Evolutionary conservation across 2,113 vertebrate genomes (phyloP).

Genomic region (Vanacampus margaritifer): DNA sequence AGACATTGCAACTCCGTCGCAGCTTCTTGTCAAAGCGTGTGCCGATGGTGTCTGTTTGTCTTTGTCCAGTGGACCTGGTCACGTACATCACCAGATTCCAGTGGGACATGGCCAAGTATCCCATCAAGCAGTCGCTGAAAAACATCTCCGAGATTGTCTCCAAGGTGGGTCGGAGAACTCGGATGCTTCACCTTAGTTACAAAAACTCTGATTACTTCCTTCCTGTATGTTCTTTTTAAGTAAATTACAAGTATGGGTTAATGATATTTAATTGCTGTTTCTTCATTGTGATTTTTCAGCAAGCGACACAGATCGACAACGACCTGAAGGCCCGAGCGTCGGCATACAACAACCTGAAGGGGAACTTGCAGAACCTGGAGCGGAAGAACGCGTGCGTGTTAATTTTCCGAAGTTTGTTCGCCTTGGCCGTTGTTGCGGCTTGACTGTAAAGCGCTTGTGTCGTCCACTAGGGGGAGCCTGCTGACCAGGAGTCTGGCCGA

Average conservation of each 20-base stretch:
- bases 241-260: no score
- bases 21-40: not conserved
- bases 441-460: not conserved
- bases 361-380: constrained; percentile 97
- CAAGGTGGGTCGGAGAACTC: constrained; percentile 76
- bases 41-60: not conserved
- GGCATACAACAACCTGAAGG: constrained; percentile 98
- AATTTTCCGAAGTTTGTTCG: not conserved
- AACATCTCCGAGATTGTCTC: constrained; percentile 98
- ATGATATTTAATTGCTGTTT: no score
- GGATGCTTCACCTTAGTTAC: no score
- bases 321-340: constrained; percentile 96
- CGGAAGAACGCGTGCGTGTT: constrained; percentile 95
- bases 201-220: no score
- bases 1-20: constrained; percentile 17
- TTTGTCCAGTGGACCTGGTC: constrained; percentile 86
- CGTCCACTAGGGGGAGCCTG: constrained; percentile 84
- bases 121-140: constrained; percentile 98
- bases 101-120: constrained; percentile 99
- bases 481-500: constrained; percentile 95
- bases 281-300: constrained; percentile 71
- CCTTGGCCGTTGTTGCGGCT: no score
- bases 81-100: constrained; percentile 97
- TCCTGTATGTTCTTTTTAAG: not conserved
- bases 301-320: constrained; percentile 96